Percentiles rank a stretch among this genome's conserved stretches.
These are phyloP conservation scores for Drosophila arizonae DNA, from an alignment of 1,140 invertebrate genomes.

Conservation along the genomic window DNA sequence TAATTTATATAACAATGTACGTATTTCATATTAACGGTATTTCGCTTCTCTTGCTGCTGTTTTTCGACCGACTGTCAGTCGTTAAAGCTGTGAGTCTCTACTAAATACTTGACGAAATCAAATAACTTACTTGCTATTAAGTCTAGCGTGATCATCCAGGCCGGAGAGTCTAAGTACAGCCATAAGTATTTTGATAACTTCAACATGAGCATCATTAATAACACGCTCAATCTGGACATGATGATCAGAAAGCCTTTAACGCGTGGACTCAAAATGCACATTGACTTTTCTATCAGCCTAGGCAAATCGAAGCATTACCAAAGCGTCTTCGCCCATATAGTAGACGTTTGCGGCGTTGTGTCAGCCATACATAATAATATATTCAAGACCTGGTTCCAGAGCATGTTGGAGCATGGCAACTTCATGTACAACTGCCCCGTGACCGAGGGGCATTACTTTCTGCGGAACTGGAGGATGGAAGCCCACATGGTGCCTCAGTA, in stretches of 20 bases:
- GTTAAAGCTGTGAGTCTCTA: slow-evolving; percentile 44
- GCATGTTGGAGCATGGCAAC: slow-evolving; percentile 56
- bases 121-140: slow-evolving; percentile 5
- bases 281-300: slow-evolving; percentile 60
- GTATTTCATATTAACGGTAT: background rate
- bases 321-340: slow-evolving; percentile 52
- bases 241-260: slow-evolving; percentile 29
- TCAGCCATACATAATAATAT: slow-evolving; percentile 39
- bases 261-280: slow-evolving; percentile 37
- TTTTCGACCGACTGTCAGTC: background rate
- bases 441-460: slow-evolving; percentile 44
- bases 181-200: slow-evolving; percentile 53
- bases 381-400: slow-evolving; percentile 59
- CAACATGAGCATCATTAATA: slow-evolving; percentile 50
- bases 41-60: slow-evolving; percentile 17
- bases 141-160: slow-evolving; percentile 44
- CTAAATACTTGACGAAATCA: background rate
- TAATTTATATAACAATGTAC: slow-evolving; percentile 35
- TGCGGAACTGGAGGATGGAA: slow-evolving; percentile 54
- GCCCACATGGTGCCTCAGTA: slow-evolving; percentile 48
- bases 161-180: slow-evolving; percentile 42
- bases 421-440: slow-evolving; percentile 66
- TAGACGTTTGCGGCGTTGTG: slow-evolving; percentile 54
- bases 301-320: slow-evolving; percentile 53
- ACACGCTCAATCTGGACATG: slow-evolving; percentile 56